These are phyloP conservation scores for Standfussiana lucernea DNA, from an alignment of 2,888 invertebrate species.

Conservation along the genomic window DNA sequence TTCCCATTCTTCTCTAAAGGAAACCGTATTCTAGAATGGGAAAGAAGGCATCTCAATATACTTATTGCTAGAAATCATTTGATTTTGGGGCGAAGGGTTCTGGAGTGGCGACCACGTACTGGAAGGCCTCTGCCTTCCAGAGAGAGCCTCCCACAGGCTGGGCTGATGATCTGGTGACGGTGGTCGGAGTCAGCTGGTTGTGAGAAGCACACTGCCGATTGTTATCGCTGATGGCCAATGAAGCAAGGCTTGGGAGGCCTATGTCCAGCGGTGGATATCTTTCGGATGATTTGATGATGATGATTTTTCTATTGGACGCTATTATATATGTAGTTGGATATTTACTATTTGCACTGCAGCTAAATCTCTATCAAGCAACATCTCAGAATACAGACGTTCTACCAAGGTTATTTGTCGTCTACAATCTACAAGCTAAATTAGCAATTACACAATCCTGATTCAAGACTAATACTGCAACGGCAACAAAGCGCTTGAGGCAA, in stretches of 20 bases:
- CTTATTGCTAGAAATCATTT: background rate
- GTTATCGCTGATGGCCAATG: background rate
- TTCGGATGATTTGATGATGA: background rate
- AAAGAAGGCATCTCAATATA: background rate
- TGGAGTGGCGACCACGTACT: background rate
- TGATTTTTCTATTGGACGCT: no score
- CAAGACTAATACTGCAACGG: slow-evolving; percentile 30
- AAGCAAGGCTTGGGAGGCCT: background rate
- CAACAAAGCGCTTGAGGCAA: slow-evolving; percentile 26
- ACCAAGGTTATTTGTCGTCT: slow-evolving; percentile 12
- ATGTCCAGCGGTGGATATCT: background rate
- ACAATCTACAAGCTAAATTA: slow-evolving; percentile 41
- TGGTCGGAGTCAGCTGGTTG: background rate
- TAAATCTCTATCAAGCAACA: background rate
- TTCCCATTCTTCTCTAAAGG: background rate
- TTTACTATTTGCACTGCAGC: background rate
- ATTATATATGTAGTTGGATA: background rate
- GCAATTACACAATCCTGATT: slow-evolving; percentile 43
- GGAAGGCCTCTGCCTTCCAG: no score
- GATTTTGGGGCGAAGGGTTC: background rate
- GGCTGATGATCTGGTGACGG: background rate
- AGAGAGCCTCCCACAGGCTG: background rate
- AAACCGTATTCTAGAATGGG: background rate
- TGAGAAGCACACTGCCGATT: background rate
- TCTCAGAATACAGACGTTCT: slow-evolving; percentile 24